phyloP scores from a whole-genome alignment of 2,113 vertebrate species.

The Tichodroma muraria region DNA sequence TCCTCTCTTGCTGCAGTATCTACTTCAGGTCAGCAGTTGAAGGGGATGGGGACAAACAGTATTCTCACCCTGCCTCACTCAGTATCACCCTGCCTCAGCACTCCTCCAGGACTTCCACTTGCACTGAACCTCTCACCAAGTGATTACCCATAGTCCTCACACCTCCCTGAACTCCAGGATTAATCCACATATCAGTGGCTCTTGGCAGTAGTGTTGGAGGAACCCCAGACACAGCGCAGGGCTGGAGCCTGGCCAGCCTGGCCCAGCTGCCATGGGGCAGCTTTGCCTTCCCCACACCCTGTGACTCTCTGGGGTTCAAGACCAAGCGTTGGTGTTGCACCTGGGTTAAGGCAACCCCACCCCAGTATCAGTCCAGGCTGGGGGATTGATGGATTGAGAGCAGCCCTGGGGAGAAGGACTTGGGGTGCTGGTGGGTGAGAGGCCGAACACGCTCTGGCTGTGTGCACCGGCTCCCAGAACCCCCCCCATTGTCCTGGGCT shows the following conservation, averaged over 20 bases:
- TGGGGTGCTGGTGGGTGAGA: not conserved
- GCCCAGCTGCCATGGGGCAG: not conserved
- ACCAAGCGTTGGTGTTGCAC: not conserved
- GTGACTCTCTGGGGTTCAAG: not conserved
- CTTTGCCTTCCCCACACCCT: not conserved
- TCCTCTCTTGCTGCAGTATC: conserved; percentile 80
- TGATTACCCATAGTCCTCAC: not conserved
- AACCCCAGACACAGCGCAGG: not conserved
- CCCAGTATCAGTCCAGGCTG: not conserved
- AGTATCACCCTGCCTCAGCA: not conserved
- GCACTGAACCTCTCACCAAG: not conserved
- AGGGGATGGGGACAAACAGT: not conserved
- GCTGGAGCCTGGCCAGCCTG: not conserved
- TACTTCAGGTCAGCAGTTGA: conserved; percentile 75
- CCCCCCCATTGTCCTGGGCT: not conserved
- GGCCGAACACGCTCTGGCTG: not conserved
- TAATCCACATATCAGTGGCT: not conserved
- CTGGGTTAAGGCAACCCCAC: not conserved
- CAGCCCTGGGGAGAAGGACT: not conserved
- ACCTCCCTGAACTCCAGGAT: not conserved
- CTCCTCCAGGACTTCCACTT: not conserved
- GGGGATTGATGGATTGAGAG: not conserved
- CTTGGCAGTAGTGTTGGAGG: not conserved
- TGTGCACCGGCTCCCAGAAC: not conserved
- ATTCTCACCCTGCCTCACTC: not conserved